These are phyloP conservation scores for Hozukius guyotensis DNA, from an alignment of 2,797 vertebrate genomes.

Conservation along the genomic window DNA sequence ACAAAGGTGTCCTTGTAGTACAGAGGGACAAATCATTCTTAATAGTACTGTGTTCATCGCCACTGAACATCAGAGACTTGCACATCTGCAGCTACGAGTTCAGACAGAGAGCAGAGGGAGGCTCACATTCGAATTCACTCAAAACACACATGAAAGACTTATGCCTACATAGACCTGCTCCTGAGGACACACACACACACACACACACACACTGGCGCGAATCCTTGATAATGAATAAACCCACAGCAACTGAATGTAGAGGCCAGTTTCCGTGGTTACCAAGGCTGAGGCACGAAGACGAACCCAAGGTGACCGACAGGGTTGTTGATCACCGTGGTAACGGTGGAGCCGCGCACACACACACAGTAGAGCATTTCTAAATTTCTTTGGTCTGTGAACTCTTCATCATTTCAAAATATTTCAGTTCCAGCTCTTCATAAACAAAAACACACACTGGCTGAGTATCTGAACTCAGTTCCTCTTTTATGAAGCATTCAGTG, in stretches of 20 bases:
- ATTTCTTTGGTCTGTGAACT: slow-evolving; percentile 25
- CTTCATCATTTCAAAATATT: slow-evolving; percentile 10
- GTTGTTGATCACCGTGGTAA: slow-evolving; percentile 75
- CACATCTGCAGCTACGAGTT: background rate
- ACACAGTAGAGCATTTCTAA: slow-evolving; percentile 7
- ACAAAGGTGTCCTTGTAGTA: background rate
- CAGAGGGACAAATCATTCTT: background rate
- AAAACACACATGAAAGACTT: slow-evolving; percentile 26
- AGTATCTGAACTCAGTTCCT: slow-evolving; percentile 3
- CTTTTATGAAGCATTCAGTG: slow-evolving; percentile 18
- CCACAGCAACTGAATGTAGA: slow-evolving; percentile 57
- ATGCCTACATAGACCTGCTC: slow-evolving; percentile 10
- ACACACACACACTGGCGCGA: slow-evolving; percentile 22
- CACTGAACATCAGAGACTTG: background rate
- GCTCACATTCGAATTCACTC: background rate
- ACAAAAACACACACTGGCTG: background rate
- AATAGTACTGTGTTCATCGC: background rate
- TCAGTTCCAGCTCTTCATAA: background rate
- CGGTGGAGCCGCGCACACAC: slow-evolving; percentile 37
- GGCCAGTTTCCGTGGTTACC: slow-evolving; percentile 71
- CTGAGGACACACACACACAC: slow-evolving; percentile 21
- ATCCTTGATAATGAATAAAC: slow-evolving; percentile 60
- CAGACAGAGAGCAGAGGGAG: background rate
- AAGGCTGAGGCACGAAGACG: slow-evolving; percentile 59
- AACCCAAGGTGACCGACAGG: slow-evolving; percentile 65